Base-by-base conservation (phyloP, 2,888 invertebrate genomes). In the Melieria omissa region DNA sequence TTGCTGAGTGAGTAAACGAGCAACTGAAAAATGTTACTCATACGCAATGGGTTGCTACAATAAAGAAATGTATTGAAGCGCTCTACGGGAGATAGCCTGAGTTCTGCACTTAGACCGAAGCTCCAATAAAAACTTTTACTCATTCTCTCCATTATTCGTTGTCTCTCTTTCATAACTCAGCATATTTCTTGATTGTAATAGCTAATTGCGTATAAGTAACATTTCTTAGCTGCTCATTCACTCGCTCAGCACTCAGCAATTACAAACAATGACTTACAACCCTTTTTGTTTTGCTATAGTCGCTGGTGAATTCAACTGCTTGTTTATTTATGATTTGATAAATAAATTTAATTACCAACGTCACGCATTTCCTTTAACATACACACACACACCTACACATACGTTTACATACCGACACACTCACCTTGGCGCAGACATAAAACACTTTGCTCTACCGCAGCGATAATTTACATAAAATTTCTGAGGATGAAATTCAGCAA, bases 311-410 rank as follows among this genome's bases (percentile, higher is more conserved):
- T 73, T 75, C 73, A 76, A 75, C 75, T 76, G 67, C 68, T 76
- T 76, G 74, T 78, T 77, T 76, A 74, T 74, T 76, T 74, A 61
- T 71, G 74, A 75, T 75, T 78, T 71, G 70, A 69, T 71, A 73
- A 76, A 76, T 72, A 75, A 75, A 76, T 76, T 75, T 77, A 76
- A 73, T 78, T 75, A 73, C 75, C 69, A 69, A 63, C 74, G 77
- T 77, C 76, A 75, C 76, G 74, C 74, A 76, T 74, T 75, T 76
- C 72, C 75, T 75, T 74, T 5, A 7, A 12, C 14, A 47, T 47
- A 67, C 14, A 46, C 4, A n/a, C 49, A 60, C 5, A 44, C 45
- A 63, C 9, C 41, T n/a, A 44, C 47, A 29, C 9, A 45, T 41
- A 65, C 4, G 41, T 49, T 14, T 63, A 8, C 70, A 74, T 65